Base-by-base conservation (phyloP, 2,888 invertebrate genomes). In the Conus canariensis region DNA sequence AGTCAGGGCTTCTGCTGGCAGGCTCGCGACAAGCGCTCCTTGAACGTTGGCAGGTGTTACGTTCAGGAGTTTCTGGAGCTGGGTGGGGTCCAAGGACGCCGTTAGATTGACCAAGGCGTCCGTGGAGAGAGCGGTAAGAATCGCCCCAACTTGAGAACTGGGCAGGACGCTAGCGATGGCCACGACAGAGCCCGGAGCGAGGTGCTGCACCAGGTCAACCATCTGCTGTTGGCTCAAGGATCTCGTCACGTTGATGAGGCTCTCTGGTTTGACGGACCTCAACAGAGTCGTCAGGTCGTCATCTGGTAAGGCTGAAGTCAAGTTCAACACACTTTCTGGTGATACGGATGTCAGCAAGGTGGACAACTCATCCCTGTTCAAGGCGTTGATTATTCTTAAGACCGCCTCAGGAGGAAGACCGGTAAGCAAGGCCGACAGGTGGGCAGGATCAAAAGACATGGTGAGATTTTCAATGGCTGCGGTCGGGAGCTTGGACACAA, bases 321-420 rank as follows among this genome's bases (percentile, higher is more conserved):
- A 22, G 83, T 88, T 88, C 64, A 88, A 56, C 12, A 83, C 56
- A 64, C 67, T 88, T 22, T 88, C 88, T 10, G 88, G 19, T 1
- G 88, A 58, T 22, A 89, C 22, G 7, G 56, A 22, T 3, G 82
- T 56, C 64, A 86, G 45, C 19, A 86, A n/a, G 7, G 30, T 16
- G 16, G 86, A 86, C 25, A 85, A 60, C 25, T 85, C 60, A 6
- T 85, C 85, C 10, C 14, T 25, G 25, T 22, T 85, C 12, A 60
- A 85, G 1, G 85, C 59, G 25, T n/a, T 22, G 25, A 45, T 85
- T 58, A 85, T 85, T 58, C 22, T 60, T 25, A 60, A 7, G 12
- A 85, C 60, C 12, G 60, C 25, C 59, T 60, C 14, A 5, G 60
- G n/a, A 25, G 85, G 60, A 85, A 85, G 85, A n/a, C 8, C 14